A percentile compares a stretch with the other conserved stretches of the same genome.
These are phyloP conservation scores for Allobates femoralis DNA, from an alignment of 2,797 vertebrate genomes.

Conservation along the genomic window DNA sequence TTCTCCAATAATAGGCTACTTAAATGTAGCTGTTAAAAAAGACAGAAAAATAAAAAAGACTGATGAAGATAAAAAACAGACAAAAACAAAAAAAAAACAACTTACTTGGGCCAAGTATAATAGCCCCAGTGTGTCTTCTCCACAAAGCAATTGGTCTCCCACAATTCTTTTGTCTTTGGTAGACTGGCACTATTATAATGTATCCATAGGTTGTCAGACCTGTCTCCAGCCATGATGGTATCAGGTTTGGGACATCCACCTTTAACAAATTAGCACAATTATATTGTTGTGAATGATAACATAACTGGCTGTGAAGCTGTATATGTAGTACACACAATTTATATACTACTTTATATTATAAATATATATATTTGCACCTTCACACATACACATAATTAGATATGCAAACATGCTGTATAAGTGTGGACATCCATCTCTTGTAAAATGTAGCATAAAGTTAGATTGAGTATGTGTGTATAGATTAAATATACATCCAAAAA, in stretches of 20 bases:
- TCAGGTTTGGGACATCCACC: slow-evolving; percentile 77
- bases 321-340: too few species aligned
- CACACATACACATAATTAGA: too few species aligned
- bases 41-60: too few species aligned
- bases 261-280: slow-evolving; percentile 67
- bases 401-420: slow-evolving; percentile 71
- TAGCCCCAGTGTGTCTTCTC: slow-evolving; percentile 99
- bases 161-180: slow-evolving; percentile 86
- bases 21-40: background rate
- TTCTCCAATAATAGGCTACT: background rate
- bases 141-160: slow-evolving; percentile 89
- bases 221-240: slow-evolving; percentile 84
- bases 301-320: background rate
- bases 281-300: background rate
- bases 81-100: slow-evolving; percentile 38
- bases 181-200: slow-evolving; percentile 88
- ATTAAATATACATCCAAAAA: too few species aligned
- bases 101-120: slow-evolving; percentile 92
- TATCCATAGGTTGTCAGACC: slow-evolving; percentile 92
- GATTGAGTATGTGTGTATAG: background rate
- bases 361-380: too few species aligned
- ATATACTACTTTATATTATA: too few species aligned
- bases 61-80: too few species aligned
- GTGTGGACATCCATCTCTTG: background rate
- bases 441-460: background rate